Evolutionary conservation across 2,113 vertebrate genomes (phyloP).

Genomic region (Coregonus clupeaformis): DNA sequence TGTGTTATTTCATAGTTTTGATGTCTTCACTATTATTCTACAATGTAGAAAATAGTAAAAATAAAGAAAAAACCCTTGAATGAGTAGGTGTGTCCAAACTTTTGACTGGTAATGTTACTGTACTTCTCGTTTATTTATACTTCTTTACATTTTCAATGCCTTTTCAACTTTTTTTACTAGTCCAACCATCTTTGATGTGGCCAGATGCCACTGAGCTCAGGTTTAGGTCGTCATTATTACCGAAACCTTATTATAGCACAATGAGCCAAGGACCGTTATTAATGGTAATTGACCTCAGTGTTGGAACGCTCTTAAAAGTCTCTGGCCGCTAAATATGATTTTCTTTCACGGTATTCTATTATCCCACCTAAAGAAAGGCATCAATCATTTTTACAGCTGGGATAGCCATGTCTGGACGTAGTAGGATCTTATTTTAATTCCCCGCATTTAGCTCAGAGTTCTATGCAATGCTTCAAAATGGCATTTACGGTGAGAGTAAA

Average conservation of each 20-base stretch:
- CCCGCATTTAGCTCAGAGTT: conserved; percentile 32
- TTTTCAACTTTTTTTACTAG: conserved; percentile 7
- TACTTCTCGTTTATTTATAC: conserved; percentile 10
- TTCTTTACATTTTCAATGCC: background rate
- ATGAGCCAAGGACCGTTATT: conserved; percentile 54
- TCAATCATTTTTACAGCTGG: conserved; percentile 62
- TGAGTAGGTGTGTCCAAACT: too few relatives aligned
- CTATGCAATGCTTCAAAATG: conserved; percentile 10
- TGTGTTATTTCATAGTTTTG: too few relatives aligned
- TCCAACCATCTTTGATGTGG: conserved; percentile 46
- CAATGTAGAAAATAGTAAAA: too few relatives aligned
- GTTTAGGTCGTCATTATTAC: conserved; percentile 59
- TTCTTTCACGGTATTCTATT: conserved; percentile 47
- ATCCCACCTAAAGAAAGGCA: conserved; percentile 51
- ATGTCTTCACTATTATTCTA: too few relatives aligned
- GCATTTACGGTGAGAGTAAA: conserved; percentile 8
- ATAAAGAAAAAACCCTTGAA: too few relatives aligned
- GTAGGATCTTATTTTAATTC: conserved; percentile 29
- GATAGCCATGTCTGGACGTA: conserved; percentile 24
- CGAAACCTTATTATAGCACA: conserved; percentile 50
- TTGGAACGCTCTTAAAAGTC: conserved; percentile 37
- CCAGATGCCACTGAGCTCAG: conserved; percentile 46
- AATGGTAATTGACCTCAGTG: conserved; percentile 59
- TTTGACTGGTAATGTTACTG: too few relatives aligned
- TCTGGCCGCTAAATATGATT: conserved; percentile 55